Base-by-base conservation (phyloP, 2,113 vertebrate species). In the Archilochus colubris region DNA sequence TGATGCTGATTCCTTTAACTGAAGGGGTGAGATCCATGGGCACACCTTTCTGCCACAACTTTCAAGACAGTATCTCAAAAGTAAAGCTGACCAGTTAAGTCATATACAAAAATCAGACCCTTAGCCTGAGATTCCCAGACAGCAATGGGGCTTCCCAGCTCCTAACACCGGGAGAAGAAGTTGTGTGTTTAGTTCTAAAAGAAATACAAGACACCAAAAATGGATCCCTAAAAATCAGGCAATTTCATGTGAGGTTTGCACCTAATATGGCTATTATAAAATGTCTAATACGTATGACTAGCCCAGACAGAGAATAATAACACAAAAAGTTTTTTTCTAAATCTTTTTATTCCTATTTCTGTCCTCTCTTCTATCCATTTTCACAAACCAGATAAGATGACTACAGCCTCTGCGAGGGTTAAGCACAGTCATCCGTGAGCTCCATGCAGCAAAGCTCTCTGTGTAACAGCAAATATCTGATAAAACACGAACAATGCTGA, bases 61-160 rank as follows among this genome's bases (percentile, higher is more conserved):
- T 38, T n/a, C 58, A 73, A 40, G 43, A 40, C 51, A 72, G 21
- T 24, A 63, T 21, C 54, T 88, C 53, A 79, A 84, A 53, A 69
- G n/a, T 80, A 70, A 91, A 92, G 54, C 36, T 82, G 67, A 84
- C 63, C 63, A 90, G 44, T 57, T 69, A 84, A 94, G 69, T 23
- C 51, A 4, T n/a, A 46, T 15, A 33, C 48, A 28, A 57, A 85
- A 64, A 61, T 55, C 28, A 63, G 68, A 76, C 12, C 15, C 50
- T 81, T 62, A 44, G 28, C 27, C 48, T 53, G 75, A 94, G 69
- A 79, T 83, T 88, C 63, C 50, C 66, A 87, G 79, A 61, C 91
- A 95, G 58, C 33, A 92, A 20, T 24, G 18, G 31, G 72, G 63
- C 46, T 82, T 73, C 53, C 58, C 44, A n/a, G 59, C 43, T 87